A percentile compares a stretch with the other conserved stretches of the same genome.
Conservation (phyloP, 2,113 vertebrate genomes). For the Eclectus roratus region DNA sequence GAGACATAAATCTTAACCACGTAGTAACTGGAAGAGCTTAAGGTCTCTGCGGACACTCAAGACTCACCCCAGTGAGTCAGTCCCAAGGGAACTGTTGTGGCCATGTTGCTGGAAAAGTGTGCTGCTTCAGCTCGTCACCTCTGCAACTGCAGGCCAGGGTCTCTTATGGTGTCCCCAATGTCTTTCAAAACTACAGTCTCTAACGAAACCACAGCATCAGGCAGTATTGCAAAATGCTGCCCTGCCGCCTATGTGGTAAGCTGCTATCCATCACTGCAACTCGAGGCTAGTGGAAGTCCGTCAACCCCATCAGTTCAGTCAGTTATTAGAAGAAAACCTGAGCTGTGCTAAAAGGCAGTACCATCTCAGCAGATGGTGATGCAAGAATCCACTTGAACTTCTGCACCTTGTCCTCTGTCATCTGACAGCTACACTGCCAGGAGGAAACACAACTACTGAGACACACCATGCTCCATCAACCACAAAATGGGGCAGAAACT, state of each 20-base stretch:
- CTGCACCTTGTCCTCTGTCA: not conserved
- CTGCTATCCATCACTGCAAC: not conserved
- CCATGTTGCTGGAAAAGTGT: accelerated
- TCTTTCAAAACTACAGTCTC: not conserved
- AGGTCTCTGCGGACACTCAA: not conserved
- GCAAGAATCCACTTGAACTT: conserved; percentile 30
- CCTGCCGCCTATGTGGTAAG: not conserved
- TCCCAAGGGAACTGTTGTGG: not conserved
- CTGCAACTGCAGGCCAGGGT: not conserved
- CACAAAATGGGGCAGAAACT: not conserved
- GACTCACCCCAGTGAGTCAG: not conserved
- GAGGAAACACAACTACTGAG: not conserved
- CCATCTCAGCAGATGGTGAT: conserved; percentile 16
- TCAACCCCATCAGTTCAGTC: not conserved
- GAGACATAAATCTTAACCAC: not conserved
- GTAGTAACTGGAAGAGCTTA: accelerated
- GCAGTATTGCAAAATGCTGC: not conserved
- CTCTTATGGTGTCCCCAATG: accelerated
- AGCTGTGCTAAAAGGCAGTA: not conserved
- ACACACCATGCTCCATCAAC: conserved; percentile 3
- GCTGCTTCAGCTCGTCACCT: not conserved
- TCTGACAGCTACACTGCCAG: conserved; percentile 11
- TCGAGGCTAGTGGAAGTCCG: not conserved
- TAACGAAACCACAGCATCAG: not conserved
- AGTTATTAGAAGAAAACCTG: not conserved